Conservation (phyloP, 2,797 vertebrate species). For the Adrianichthys oophorus region DNA sequence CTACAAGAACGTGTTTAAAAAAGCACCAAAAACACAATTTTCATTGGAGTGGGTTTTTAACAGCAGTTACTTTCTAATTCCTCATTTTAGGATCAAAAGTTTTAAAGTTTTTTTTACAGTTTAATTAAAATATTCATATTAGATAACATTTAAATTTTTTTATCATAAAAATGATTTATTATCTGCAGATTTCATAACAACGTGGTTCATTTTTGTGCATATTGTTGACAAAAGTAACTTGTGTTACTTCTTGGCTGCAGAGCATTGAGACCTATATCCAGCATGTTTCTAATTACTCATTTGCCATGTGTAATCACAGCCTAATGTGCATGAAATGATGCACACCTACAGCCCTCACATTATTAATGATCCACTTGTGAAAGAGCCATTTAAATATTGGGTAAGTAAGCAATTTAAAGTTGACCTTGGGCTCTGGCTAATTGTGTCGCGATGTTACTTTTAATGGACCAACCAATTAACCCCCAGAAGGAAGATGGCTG, state of each 20-base stretch:
- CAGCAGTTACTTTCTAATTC: background rate
- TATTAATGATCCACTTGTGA: constrained; percentile 37
- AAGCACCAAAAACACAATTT: too few species aligned
- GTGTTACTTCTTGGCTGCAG: background rate
- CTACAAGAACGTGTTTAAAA: too few species aligned
- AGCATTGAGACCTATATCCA: background rate
- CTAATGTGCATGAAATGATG: constrained; percentile 32
- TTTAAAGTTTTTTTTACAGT: too few species aligned
- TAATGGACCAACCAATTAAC: constrained; percentile 14
- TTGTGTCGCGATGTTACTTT: constrained; percentile 3
- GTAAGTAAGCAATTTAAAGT: constrained; percentile 8
- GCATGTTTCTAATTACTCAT: constrained; percentile 28
- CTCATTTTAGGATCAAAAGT: background rate
- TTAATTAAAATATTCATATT: too few species aligned
- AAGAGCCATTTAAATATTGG: constrained; percentile 32
- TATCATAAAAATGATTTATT: too few species aligned
- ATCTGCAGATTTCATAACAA: too few species aligned
- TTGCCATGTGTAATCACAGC: constrained; percentile 22
- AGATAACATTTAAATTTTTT: too few species aligned
- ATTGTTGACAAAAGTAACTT: too few species aligned
- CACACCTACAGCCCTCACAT: constrained; percentile 32
- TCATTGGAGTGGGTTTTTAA: too few species aligned
- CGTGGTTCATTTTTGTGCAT: too few species aligned
- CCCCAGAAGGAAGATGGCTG: constrained; percentile 5
- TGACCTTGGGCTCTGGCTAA: background rate